phyloP scores from a whole-genome alignment of 2,113 vertebrate species.

The Malaclemys terrapin region DNA sequence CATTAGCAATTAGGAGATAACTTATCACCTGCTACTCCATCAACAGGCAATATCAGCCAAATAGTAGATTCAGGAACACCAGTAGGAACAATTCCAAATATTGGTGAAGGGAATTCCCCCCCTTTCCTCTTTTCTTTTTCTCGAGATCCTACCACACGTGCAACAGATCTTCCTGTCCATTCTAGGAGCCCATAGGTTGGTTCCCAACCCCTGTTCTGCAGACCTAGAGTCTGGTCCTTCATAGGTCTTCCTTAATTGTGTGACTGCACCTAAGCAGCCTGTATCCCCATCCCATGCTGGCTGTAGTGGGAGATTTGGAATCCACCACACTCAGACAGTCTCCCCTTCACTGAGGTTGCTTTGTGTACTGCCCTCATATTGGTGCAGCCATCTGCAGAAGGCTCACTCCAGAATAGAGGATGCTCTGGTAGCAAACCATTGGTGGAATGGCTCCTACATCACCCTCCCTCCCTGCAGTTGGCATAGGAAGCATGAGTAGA shows the following conservation, averaged over 20 bases:
- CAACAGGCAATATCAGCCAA: not conserved
- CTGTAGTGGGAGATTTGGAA: not conserved
- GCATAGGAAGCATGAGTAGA: not conserved
- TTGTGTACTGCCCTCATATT: conserved; percentile 6
- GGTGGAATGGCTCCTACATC: not conserved
- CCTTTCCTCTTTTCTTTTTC: not conserved
- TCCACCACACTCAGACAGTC: not conserved
- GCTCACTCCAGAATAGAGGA: not conserved
- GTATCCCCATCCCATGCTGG: conserved; percentile 19
- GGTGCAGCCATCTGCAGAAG: not conserved
- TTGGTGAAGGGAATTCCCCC: not conserved
- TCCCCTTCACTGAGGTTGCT: not conserved
- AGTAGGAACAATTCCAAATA: not conserved
- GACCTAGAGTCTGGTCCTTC: not conserved
- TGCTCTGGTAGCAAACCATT: not conserved
- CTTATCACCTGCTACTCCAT: not conserved
- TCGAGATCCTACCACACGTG: not conserved
- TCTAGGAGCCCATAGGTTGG: not conserved
- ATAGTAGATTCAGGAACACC: not conserved
- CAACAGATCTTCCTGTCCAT: conserved; percentile 33
- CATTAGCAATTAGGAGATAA: not conserved
- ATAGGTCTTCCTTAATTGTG: not conserved
- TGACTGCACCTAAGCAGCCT: not conserved
- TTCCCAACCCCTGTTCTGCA: conserved; percentile 38
- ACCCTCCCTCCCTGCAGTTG: not conserved